Evolutionary conservation across 2,113 vertebrate species (phyloP).

Genomic region (Onychorhynchus coronatus): DNA sequence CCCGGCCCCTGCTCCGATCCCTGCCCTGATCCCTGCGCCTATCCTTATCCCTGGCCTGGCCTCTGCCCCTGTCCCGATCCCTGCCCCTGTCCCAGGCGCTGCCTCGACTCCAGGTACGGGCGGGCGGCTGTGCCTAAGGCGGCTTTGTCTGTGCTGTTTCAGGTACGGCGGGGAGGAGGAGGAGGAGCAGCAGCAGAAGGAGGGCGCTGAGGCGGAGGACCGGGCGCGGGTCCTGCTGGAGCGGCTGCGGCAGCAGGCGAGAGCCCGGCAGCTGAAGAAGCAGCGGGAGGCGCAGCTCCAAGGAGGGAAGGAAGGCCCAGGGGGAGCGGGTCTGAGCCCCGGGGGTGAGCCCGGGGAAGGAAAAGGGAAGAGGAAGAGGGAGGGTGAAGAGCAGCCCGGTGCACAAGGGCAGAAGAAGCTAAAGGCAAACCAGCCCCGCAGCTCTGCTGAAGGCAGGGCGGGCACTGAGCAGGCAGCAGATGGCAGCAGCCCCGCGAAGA

Average conservation of each 20-base stretch:
- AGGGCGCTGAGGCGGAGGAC: background rate
- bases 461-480: background rate
- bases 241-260: conserved; percentile 81
- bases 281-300: background rate
- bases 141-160: background rate
- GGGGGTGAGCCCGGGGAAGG: background rate
- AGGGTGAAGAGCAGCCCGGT: background rate
- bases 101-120: background rate
- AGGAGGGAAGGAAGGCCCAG: background rate
- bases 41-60: too few relatives aligned
- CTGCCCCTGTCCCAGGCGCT: background rate
- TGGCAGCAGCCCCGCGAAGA: background rate
- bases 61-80: too few relatives aligned
- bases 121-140: background rate
- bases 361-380: background rate
- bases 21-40: accelerated
- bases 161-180: conserved; percentile 80
- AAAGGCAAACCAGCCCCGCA: background rate
- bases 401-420: background rate
- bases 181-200: background rate
- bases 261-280: conserved; percentile 73
- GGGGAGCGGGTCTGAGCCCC: background rate
- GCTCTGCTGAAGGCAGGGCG: background rate
- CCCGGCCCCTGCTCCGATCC: too few relatives aligned
- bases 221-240: conserved; percentile 78